Conservation (phyloP, 2,888 invertebrate genomes). For the Drepanosiphum platanoidis region DNA sequence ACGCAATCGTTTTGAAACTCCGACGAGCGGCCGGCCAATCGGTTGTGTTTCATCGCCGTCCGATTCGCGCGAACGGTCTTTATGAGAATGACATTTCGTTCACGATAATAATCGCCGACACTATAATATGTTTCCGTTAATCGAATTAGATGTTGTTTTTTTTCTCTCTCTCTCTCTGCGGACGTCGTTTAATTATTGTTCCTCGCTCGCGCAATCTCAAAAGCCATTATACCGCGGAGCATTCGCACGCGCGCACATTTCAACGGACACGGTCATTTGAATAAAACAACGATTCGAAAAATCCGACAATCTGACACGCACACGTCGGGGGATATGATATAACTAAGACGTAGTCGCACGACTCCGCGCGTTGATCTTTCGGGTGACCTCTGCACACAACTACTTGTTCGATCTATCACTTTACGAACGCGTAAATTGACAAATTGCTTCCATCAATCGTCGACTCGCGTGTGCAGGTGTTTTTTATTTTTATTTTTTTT, state of each 20-base stretch:
- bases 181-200: background rate
- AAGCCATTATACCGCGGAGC: background rate
- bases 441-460: constrained; percentile 55
- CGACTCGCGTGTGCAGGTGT: constrained; percentile 40
- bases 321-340: constrained; percentile 26
- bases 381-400: constrained; percentile 32
- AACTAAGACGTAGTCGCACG: constrained; percentile 54
- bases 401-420: constrained; percentile 55
- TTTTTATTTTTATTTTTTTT: constrained; percentile 38
- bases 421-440: constrained; percentile 50
- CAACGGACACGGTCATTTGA: constrained; percentile 14
- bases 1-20: no score
- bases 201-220: background rate
- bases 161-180: no score
- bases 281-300: constrained; percentile 38
- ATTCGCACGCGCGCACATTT: background rate
- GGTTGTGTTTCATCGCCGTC: no score
- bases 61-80: no score
- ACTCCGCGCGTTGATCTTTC: constrained; percentile 48
- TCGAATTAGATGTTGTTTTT: background rate
- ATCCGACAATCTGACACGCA: constrained; percentile 23
- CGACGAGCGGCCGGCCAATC: no score
- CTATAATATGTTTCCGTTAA: background rate
- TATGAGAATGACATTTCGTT: no score
- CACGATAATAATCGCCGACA: no score